Evolutionary conservation across 2,113 vertebrate species (phyloP).

Genomic region (Hystrix brachyura): DNA sequence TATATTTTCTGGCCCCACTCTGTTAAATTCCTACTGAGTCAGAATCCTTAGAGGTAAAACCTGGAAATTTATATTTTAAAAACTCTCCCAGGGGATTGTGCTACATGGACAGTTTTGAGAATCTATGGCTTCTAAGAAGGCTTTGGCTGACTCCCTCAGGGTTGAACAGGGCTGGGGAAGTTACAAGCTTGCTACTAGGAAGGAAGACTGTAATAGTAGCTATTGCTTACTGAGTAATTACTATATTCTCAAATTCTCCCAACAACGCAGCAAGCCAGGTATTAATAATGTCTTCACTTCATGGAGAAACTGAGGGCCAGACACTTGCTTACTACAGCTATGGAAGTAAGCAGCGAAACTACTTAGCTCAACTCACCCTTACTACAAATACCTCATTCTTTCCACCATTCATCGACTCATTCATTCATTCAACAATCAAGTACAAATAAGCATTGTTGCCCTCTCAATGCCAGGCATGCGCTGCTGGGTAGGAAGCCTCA

Average conservation of each 20-base stretch:
- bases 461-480: neutral
- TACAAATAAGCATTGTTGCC: neutral
- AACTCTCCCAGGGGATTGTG: neutral
- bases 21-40: neutral
- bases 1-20: neutral
- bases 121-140: neutral
- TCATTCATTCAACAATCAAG: neutral
- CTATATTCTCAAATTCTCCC: slow-evolving; percentile 1
- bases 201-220: neutral
- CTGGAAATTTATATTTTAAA: neutral
- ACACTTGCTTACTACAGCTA: neutral
- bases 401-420: neutral
- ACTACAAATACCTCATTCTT: neutral
- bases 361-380: neutral
- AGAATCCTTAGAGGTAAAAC: slow-evolving; percentile 25
- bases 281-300: neutral
- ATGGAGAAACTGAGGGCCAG: neutral
- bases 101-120: neutral
- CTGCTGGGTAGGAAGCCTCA: neutral
- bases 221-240: neutral
- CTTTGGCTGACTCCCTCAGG: neutral
- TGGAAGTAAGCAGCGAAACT: neutral
- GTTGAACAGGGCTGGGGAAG: neutral
- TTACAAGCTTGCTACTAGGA: neutral
- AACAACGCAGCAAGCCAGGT: neutral